A percentile compares a stretch with the other conserved stretches of the same genome.
Conservation (phyloP, 2,797 vertebrate species). For the Cuculus canorus region DNA sequence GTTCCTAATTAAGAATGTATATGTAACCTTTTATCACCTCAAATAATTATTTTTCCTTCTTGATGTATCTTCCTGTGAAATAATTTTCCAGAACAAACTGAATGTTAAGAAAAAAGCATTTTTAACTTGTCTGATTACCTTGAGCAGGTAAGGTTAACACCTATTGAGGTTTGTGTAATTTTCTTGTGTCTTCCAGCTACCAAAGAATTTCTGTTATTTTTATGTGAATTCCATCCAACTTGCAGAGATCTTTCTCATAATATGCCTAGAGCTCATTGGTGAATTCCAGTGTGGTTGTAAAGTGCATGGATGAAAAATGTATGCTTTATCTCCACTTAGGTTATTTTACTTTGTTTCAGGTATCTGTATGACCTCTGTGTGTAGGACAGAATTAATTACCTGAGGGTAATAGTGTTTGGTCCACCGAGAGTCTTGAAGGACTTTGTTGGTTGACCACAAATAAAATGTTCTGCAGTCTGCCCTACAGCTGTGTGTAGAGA, state of each 20-base stretch:
- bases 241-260: neutral
- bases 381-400: neutral
- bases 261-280: neutral
- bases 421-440: neutral
- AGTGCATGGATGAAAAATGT: neutral
- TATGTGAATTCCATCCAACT: slow-evolving; percentile 19
- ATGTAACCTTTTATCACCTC: neutral
- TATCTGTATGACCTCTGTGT: neutral
- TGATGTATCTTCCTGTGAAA: neutral
- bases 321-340: neutral
- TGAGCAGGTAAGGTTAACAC: neutral
- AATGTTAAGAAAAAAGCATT: neutral
- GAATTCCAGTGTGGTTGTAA: neutral
- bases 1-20: neutral
- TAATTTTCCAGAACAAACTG: neutral
- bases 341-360: neutral
- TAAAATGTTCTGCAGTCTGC: neutral
- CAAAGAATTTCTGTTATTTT: slow-evolving; percentile 30
- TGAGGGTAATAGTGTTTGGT: neutral
- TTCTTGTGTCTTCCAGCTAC: neutral
- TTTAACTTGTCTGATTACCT: neutral
- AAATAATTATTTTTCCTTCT: neutral
- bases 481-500: neutral
- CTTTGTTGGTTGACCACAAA: neutral
- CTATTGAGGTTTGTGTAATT: neutral